A percentile compares a stretch with the other conserved stretches of the same genome.
Evolutionary conservation across 2,113 vertebrate species (phyloP).

Genomic region (Dendropsophus ebraccatus): DNA sequence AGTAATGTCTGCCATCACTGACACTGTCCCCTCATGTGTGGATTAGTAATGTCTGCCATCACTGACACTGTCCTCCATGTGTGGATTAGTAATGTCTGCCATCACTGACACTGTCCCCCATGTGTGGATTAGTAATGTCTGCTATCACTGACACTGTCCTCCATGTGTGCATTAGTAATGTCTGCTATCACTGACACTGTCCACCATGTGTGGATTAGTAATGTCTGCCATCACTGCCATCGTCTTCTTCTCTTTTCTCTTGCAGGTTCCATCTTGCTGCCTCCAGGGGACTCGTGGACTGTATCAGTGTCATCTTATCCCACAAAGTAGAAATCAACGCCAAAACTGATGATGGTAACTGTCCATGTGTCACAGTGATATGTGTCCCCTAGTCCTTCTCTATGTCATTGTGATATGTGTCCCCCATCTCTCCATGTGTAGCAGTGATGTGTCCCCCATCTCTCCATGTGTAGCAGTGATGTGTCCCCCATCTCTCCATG

Average conservation of each 20-base stretch:
- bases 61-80: too few relatives aligned
- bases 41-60: too few relatives aligned
- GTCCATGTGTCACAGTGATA: background rate
- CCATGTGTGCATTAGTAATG: too few relatives aligned
- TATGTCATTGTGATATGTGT: background rate
- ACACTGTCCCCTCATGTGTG: too few relatives aligned
- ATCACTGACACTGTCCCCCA: too few relatives aligned
- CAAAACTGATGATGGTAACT: slow-evolving; percentile 70
- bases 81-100: too few relatives aligned
- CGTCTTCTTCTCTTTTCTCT: background rate
- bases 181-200: too few relatives aligned
- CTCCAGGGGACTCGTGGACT: slow-evolving; percentile 71
- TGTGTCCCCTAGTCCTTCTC: background rate
- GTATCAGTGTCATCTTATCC: slow-evolving; percentile 70
- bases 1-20: too few relatives aligned
- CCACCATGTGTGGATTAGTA: too few relatives aligned
- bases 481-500: background rate
- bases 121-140: too few relatives aligned
- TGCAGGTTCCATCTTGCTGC: slow-evolving; percentile 76
- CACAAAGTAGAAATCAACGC: slow-evolving; percentile 69
- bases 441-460: background rate
- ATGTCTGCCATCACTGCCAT: background rate
- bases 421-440: background rate
- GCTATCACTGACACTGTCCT: too few relatives aligned
- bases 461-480: background rate